These are phyloP conservation scores for Neogobius melanostomus DNA, from an alignment of 2,113 vertebrate species.

Conservation along the genomic window DNA sequence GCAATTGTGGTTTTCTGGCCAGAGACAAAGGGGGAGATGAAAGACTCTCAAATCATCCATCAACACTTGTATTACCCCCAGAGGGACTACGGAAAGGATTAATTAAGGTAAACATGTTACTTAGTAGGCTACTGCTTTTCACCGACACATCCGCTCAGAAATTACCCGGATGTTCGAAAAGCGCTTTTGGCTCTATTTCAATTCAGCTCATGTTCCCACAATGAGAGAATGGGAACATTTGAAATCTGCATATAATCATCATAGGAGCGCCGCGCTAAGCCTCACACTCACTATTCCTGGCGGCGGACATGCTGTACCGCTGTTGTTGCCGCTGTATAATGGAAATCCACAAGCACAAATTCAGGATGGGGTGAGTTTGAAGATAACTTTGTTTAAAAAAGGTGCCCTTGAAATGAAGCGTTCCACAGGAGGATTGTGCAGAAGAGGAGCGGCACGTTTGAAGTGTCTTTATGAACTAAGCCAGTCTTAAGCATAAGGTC, in stretches of 20 bases:
- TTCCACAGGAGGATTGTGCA: constrained; percentile 1
- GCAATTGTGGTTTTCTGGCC: too few species aligned
- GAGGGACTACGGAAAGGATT: too few species aligned
- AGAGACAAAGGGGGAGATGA: too few species aligned
- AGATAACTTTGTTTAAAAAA: constrained; percentile 9
- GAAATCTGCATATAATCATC: neutral
- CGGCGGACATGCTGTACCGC: constrained; percentile 1
- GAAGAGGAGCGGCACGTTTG: neutral
- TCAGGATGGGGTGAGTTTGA: too few species aligned
- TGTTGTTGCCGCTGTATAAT: constrained; percentile 1
- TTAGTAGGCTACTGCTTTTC: too few species aligned
- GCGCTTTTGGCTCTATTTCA: neutral
- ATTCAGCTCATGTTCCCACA: neutral
- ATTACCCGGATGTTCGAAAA: too few species aligned
- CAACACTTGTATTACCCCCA: too few species aligned
- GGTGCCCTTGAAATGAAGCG: constrained; percentile 4
- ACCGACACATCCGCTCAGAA: too few species aligned
- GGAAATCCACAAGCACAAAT: neutral
- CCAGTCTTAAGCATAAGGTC: constrained; percentile 10
- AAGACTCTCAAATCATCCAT: too few species aligned
- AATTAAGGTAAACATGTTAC: too few species aligned
- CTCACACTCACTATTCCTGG: neutral
- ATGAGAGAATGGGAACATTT: neutral
- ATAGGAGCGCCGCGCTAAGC: neutral
- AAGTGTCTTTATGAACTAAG: constrained; percentile 7